phyloP scores from a whole-genome alignment of 2,888 invertebrate genomes.

The Aleiodes alternator region DNA sequence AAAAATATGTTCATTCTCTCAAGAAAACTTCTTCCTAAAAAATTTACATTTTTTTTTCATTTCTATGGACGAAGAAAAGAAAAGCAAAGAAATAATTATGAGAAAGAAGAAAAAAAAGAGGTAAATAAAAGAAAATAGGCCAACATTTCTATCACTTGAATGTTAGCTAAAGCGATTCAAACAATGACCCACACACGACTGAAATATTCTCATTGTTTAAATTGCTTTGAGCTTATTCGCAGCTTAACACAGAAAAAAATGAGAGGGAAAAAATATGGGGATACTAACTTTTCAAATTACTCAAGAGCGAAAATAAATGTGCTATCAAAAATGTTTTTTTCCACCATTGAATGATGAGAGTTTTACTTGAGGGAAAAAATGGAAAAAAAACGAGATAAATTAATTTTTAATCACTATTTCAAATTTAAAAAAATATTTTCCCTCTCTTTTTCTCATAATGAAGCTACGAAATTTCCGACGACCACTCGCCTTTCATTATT shows the following conservation, averaged over 20 bases:
- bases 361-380: too few relatives aligned
- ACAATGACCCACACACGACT: not conserved
- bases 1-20: constrained; percentile 59
- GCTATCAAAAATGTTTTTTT: too few relatives aligned
- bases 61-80: not conserved
- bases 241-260: constrained; percentile 1
- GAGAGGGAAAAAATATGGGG: not conserved
- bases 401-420: not conserved
- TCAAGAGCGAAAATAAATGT: constrained; percentile 49
- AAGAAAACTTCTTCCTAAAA: not conserved
- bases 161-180: constrained; percentile 25
- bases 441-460: constrained; percentile 33
- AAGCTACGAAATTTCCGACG: constrained; percentile 50
- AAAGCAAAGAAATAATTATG: constrained; percentile 49
- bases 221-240: constrained; percentile 33
- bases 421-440: not conserved
- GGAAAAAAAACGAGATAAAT: too few relatives aligned
- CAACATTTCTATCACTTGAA: constrained; percentile 61
- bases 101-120: constrained; percentile 58
- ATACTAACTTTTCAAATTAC: constrained; percentile 58
- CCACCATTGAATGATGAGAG: too few relatives aligned
- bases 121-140: constrained; percentile 62
- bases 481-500: constrained; percentile 58
- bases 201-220: constrained; percentile 14
- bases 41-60: constrained; percentile 1